Base-by-base conservation (phyloP, 2,113 vertebrate species). In the Larimichthys polyactis region DNA sequence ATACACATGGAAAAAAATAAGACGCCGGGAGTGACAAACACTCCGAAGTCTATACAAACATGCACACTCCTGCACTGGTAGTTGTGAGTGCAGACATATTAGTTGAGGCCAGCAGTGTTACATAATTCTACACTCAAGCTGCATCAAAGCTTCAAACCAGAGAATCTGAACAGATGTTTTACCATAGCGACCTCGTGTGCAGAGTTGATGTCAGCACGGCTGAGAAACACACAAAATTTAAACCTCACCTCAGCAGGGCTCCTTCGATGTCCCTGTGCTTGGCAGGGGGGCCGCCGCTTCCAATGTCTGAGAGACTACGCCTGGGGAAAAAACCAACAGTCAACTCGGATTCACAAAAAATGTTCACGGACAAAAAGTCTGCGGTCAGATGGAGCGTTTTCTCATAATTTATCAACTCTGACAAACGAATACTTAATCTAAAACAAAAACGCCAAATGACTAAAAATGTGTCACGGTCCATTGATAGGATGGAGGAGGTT, bases 241-340 rank as follows among this genome's bases (percentile, higher is more conserved):
- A 29, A 40, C 46, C 93, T 46, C 90, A 99, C 98, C 98, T 98
- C 95, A 96, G 96, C 90, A 97, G 89, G 86, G 98, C 97, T 94
- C 98, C 98, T 94, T 99, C 97, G 15, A 98, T 96, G 91, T 99
- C 98, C 93, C 98, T 96, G 93, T 99, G 98, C 93, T 99, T 99
- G 94, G 97, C 97, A 97, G 98, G 97, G 94, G 98, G 97, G 95
- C 97, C 98, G 62, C 96, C 95, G 65, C 86, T 71, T 73, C 92
- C 92, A 0, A 93, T 93, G 86, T 99, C 98, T 43, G 97, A 99
- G 98, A 99, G 97, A 97, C 98, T 98, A 96, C 98, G 98, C 95
- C 98, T 99, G 71, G 0, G 5, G 32, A 67, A 1, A 9, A 84
- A 3, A 63, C 4, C 51, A 19, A 54, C 15, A 9, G 43, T 19